Conservation (phyloP, 2,888 invertebrate species). For the Opisthograptis luteolata region DNA sequence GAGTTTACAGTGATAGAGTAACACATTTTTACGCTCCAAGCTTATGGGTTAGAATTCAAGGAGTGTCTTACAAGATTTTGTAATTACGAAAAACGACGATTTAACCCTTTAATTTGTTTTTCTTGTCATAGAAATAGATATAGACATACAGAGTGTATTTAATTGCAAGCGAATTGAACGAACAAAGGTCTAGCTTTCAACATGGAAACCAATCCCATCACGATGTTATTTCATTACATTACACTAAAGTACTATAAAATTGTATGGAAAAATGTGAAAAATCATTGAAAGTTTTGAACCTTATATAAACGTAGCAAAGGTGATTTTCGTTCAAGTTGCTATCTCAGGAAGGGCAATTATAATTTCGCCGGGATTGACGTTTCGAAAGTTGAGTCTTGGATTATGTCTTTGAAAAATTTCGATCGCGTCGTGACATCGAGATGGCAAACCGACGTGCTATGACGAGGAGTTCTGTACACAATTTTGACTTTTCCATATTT, state of each 20-base stretch:
- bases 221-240: too few species aligned
- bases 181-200: too few species aligned
- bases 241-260: too few species aligned
- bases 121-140: too few species aligned
- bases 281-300: too few species aligned
- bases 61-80: constrained; percentile 17
- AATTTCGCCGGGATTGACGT: constrained; percentile 41
- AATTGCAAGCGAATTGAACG: too few species aligned
- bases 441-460: background rate
- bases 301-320: background rate
- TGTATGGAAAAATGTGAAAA: too few species aligned
- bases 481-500: too few species aligned
- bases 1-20: constrained; percentile 2
- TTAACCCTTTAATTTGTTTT: background rate
- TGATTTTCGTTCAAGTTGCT: constrained; percentile 25
- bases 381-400: constrained; percentile 16
- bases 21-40: background rate
- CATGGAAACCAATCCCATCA: too few species aligned
- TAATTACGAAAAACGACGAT: constrained; percentile 15
- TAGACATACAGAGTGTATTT: too few species aligned
- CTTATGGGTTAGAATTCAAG: constrained; percentile 5
- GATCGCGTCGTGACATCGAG: background rate
- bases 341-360: constrained; percentile 40
- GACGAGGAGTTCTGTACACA: too few species aligned
- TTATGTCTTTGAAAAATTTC: constrained; percentile 17